Evolutionary conservation across 2,113 vertebrate species (phyloP).

Genomic region (Myrmecophaga tridactyla): DNA sequence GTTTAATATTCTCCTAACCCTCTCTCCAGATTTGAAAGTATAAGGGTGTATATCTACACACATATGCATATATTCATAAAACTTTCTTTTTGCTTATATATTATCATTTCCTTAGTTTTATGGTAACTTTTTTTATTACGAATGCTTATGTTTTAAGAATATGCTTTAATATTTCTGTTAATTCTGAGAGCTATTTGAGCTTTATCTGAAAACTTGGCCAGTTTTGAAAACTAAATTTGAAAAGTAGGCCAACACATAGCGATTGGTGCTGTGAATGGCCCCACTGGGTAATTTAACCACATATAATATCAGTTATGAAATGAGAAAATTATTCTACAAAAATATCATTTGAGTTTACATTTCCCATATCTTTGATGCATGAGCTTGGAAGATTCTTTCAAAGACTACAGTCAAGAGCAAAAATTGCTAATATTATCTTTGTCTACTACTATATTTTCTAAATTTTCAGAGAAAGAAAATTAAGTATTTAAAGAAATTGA

Average conservation of each 20-base stretch:
- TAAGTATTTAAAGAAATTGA: not conserved
- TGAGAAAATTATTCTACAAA: constrained; percentile 41
- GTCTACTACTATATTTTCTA: not conserved
- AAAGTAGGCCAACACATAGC: not conserved
- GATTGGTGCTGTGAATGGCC: not conserved
- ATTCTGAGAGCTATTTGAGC: constrained; percentile 45
- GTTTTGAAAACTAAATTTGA: not conserved
- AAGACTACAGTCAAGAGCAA: not conserved
- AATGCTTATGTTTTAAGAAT: constrained; percentile 38
- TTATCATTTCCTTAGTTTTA: not conserved
- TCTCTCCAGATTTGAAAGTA: not conserved
- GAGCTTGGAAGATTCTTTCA: not conserved
- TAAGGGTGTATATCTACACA: not conserved
- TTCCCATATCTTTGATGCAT: not conserved
- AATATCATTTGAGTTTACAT: constrained; percentile 37
- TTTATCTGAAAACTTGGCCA: constrained; percentile 50
- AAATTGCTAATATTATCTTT: not conserved
- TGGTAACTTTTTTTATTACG: constrained; percentile 12
- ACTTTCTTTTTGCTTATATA: not conserved
- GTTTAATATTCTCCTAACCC: constrained; percentile 1
- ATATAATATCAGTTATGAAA: not conserved
- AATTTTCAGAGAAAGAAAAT: constrained; percentile 23
- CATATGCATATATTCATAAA: not conserved
- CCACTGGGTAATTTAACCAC: not conserved
- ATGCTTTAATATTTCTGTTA: constrained; percentile 8